phyloP scores from a whole-genome alignment of 1,140 invertebrate species.

The Drosophila equinoxialis region DNA sequence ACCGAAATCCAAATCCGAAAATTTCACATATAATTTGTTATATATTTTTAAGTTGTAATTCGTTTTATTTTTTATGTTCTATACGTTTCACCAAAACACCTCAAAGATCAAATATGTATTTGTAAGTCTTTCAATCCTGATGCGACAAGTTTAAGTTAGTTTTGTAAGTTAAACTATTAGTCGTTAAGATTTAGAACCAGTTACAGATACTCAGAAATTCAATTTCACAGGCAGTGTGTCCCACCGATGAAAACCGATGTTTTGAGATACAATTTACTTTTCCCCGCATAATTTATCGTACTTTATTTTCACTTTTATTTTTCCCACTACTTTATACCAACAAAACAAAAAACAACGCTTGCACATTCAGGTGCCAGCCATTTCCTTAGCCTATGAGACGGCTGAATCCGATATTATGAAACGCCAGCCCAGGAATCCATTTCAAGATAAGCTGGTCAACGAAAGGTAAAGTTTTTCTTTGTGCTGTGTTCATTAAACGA shows the following conservation, averaged over 20 bases:
- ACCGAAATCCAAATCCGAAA: neutral
- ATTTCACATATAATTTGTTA: neutral
- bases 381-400: constrained; percentile 99
- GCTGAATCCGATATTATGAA: constrained; percentile 99
- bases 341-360: constrained; percentile 34
- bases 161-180: neutral
- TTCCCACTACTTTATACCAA: constrained; percentile 51
- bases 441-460: constrained; percentile 98
- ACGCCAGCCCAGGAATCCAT: constrained; percentile 98
- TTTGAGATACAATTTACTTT: constrained; percentile 46
- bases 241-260: neutral
- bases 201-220: constrained; percentile 2
- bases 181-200: neutral
- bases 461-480: constrained; percentile 91
- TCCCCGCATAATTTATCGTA: constrained; percentile 69
- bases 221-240: neutral
- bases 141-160: constrained; percentile 1
- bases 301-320: constrained; percentile 74
- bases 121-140: neutral
- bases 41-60: constrained; percentile 27
- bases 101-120: neutral
- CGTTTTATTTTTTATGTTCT: neutral
- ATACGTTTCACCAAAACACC: neutral
- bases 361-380: constrained; percentile 95
- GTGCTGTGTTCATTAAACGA: constrained; percentile 47